Evolutionary conservation across 1,140 invertebrate genomes (phyloP), one percentile per base, ranked within the genome.

Genomic region (Vanessa tameamea): DNA sequence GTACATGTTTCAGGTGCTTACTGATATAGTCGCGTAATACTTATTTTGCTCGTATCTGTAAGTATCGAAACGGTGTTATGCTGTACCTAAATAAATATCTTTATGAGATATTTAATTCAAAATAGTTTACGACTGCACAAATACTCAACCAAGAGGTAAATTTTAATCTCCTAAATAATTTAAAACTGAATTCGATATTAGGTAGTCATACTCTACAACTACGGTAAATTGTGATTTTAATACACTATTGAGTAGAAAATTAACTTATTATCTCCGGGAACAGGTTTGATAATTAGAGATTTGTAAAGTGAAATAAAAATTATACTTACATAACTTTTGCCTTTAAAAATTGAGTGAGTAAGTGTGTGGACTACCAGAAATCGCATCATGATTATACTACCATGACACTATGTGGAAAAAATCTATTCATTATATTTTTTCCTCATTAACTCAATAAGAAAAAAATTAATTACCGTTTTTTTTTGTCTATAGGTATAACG

Each of bases 401-500:
- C 7, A 43, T 43, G 7, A 43, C 37, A 43, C 37, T 9, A 9
- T 9, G 7, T 43, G 37, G 3, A 43, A 43, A 43, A 43, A 43
- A 8, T 43, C 9, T 43, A 9, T 43, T 43, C 3, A 43, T 50
- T 48, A 50, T 50, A 50, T 50, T 50, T 50, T 50, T 50, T n/a
- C 48, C 3, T 15, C 48, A 50, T 50, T 50, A n/a, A 15, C 48
- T n/a, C 1, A 50, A 50, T 50, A 53, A 20, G 50, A 15, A 55
- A 55, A 55, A 16, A n/a, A 50, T 50, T 3, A 12, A 4, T 6
- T 31, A 31, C 26, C 23, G 7, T 12, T 57, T 57, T 50, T n/a
- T 50, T 61, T 80, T 85, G 78, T 88, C 94, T 89, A 15, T 92
- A 97, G 96, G 95, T 82, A 94, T 95, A n/a, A 95, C 95, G 73